Evolutionary conservation across 2,888 invertebrate species (phyloP), one percentile per base, ranked within the genome.

Genomic region (Neoascia interrupta): DNA sequence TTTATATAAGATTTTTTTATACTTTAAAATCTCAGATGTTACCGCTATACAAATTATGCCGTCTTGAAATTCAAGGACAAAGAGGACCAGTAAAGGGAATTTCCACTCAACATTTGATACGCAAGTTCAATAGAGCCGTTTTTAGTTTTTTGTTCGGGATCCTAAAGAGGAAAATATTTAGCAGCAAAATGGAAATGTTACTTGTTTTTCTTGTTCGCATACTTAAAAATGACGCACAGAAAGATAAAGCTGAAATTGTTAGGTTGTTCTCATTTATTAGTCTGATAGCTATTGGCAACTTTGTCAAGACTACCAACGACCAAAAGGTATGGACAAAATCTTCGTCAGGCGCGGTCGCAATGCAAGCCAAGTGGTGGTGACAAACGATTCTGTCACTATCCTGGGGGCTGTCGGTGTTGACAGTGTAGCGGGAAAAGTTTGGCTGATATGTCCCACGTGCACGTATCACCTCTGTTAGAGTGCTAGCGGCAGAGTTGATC

Each of bases 371-470:
- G 96, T 99, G 66, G 95, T 97, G 90, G 97, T 99, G 3, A 99
- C 99, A 56, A 99, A 99, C 89, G 99, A 99, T 90, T 99, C 99
- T 69, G 99, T 99, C 10, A 99, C 99, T 5, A 99, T 99, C 86
- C 90, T 99, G 60, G 96, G 97, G 88, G 93, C 96, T 0, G 93
- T 99, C 66, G 99, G 99, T 60, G 96, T 99, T 13, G 99, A 99
- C 87, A 99, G 99, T 89, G 98, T 99, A 16, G 99, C 99, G 23
- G 99, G 99, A 0, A 99, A 99, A 90, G 96, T 85, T 91, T 99
- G 51, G 98, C 99, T n/a, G 97, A 99, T 83, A 98, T 99, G 93
- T 96, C 99, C 10, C 95, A 96, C 89, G 97, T 97, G 2, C 99
- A 99, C 87, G 99, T 10, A 99, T 99, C n/a, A 99, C 99, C 36